phyloP scores from a whole-genome alignment of 2,797 vertebrate species.

The Mormyrus proboscirostris region DNA sequence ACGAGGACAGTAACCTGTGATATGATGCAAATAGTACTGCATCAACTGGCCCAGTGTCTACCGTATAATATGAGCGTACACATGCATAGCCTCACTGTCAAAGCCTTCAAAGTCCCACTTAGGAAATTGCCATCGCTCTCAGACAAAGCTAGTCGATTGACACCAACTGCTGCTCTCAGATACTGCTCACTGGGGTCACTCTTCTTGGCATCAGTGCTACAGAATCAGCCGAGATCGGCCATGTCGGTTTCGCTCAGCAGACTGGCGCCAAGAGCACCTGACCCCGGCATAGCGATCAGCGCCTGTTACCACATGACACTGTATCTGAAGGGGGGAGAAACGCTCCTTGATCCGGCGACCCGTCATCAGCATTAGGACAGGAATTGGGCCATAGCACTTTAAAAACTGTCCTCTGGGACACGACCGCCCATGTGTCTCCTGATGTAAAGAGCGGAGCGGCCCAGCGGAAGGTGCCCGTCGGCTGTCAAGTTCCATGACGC shows the following conservation, averaged over 20 bases:
- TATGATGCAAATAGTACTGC: background rate
- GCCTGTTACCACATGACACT: background rate
- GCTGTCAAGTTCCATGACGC: background rate
- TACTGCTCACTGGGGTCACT: background rate
- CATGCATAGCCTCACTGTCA: background rate
- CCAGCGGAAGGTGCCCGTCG: background rate
- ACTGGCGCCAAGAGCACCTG: background rate
- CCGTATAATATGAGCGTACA: constrained; percentile 20
- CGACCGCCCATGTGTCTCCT: background rate
- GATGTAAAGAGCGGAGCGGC: background rate
- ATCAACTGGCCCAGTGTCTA: constrained; percentile 14
- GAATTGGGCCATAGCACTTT: constrained; percentile 23
- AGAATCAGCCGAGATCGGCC: background rate
- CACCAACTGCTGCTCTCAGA: background rate
- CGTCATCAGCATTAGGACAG: constrained; percentile 40
- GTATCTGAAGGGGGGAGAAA: background rate
- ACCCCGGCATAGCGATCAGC: background rate
- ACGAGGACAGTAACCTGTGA: background rate
- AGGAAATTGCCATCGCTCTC: background rate
- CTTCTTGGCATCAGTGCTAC: background rate
- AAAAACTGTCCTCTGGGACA: constrained; percentile 25
- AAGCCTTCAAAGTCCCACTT: background rate
- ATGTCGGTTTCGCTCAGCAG: background rate
- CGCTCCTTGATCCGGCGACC: constrained; percentile 28
- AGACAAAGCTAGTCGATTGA: background rate